A percentile compares a stretch with the other conserved stretches of the same genome.
Conservation (phyloP, 2,797 vertebrate genomes). For the Spinus pinus region DNA sequence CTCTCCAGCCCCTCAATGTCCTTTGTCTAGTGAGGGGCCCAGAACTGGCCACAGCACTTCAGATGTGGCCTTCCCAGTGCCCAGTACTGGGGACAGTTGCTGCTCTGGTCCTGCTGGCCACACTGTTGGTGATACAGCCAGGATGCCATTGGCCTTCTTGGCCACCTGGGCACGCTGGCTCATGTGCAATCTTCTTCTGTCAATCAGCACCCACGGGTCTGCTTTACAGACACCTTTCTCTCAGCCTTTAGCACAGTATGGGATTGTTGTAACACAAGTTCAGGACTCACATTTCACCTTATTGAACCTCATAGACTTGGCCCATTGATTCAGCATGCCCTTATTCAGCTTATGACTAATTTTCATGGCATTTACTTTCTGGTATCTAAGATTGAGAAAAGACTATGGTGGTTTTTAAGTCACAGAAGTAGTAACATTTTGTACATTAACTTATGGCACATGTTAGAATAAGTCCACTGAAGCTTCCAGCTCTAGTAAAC, state of each 20-base stretch:
- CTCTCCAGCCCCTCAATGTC: background rate
- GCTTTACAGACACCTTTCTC: background rate
- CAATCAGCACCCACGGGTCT: fast-evolving
- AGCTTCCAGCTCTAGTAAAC: background rate
- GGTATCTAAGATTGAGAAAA: background rate
- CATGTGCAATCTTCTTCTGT: background rate
- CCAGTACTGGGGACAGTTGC: fast-evolving
- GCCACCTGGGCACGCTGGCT: background rate
- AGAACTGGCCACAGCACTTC: fast-evolving
- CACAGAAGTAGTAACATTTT: background rate
- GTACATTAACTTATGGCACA: background rate
- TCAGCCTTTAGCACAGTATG: background rate
- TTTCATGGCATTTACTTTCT: background rate
- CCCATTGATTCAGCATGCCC: background rate
- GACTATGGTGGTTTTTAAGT: background rate
- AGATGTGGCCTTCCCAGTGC: background rate
- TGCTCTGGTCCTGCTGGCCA: background rate
- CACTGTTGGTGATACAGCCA: background rate
- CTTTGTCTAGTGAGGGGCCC: background rate
- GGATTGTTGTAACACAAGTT: background rate
- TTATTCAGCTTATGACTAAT: background rate
- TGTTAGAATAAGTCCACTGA: background rate
- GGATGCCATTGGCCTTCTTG: background rate
- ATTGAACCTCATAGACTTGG: background rate
- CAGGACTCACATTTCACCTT: background rate